Evolutionary conservation across 2,797 vertebrate species (phyloP).

Genomic region (Parauchenoglanis punctatus): DNA sequence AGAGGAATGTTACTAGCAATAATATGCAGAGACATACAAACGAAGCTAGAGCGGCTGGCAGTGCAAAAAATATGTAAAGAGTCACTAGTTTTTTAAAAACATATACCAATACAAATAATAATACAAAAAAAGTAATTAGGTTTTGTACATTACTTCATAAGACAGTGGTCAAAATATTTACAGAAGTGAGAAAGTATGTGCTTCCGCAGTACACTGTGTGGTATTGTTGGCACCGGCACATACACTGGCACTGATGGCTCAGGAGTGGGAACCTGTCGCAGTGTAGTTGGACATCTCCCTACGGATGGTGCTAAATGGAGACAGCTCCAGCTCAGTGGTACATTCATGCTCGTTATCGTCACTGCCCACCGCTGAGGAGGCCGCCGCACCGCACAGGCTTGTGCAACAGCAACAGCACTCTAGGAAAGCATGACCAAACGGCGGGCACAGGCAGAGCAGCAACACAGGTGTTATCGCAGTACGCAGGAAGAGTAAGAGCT

Average conservation of each 20-base stretch:
- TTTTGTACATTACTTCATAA: constrained; percentile 28
- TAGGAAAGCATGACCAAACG: constrained; percentile 91
- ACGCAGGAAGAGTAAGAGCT: constrained; percentile 94
- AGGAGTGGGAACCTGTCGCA: constrained; percentile 92
- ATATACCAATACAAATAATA: constrained; percentile 14
- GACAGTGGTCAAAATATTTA: constrained; percentile 43
- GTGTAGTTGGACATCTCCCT: constrained; percentile 94
- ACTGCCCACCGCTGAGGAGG: constrained; percentile 87
- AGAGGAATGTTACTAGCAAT: constrained; percentile 72
- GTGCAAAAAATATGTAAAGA: constrained; percentile 66
- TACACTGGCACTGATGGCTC: constrained; percentile 46
- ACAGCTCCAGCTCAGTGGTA: constrained; percentile 95
- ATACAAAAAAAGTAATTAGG: background rate
- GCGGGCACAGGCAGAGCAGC: constrained; percentile 93
- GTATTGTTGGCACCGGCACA: constrained; percentile 23
- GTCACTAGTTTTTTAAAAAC: constrained; percentile 34
- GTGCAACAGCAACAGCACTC: constrained; percentile 94
- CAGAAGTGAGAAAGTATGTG: constrained; percentile 37
- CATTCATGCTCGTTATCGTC: constrained; percentile 97
- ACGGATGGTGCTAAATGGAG: constrained; percentile 96
- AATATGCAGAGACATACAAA: constrained; percentile 66
- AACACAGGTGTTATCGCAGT: constrained; percentile 93
- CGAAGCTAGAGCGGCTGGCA: constrained; percentile 75
- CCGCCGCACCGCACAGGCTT: constrained; percentile 73
- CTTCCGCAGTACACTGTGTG: background rate